phyloP scores from a whole-genome alignment of 2,888 invertebrate species.

The Boloria selene region DNA sequence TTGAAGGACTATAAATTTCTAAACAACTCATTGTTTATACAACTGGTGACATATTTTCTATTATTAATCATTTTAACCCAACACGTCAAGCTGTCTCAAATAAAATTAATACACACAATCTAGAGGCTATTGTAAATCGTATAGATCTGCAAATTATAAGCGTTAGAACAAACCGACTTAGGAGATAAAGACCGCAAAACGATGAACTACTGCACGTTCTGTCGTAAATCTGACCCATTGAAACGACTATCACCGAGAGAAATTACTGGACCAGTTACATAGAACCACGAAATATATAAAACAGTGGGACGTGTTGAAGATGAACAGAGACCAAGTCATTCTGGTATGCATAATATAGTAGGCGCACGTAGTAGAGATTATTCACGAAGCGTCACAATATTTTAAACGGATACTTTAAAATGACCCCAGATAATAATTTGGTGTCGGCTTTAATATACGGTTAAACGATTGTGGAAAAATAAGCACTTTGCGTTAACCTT shows the following conservation, averaged over 20 bases:
- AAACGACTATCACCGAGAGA: slow-evolving; percentile 72
- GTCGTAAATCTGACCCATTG: slow-evolving; percentile 70
- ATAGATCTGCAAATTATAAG: slow-evolving; percentile 58
- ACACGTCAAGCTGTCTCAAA: slow-evolving; percentile 37
- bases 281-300: slow-evolving; percentile 41
- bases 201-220: slow-evolving; percentile 59
- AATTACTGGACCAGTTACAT: slow-evolving; percentile 59
- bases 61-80: slow-evolving; percentile 36
- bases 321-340: slow-evolving; percentile 39
- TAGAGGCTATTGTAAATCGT: slow-evolving; percentile 59
- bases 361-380: slow-evolving; percentile 65
- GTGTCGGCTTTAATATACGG: slow-evolving; percentile 67
- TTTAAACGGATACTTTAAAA: slow-evolving; percentile 71
- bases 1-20: slow-evolving; percentile 30
- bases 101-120: slow-evolving; percentile 53
- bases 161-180: slow-evolving; percentile 50
- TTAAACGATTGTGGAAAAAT: slow-evolving; percentile 63
- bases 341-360: slow-evolving; percentile 48
- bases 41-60: slow-evolving; percentile 37
- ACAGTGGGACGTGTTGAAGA: slow-evolving; percentile 20
- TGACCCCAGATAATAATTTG: slow-evolving; percentile 68
- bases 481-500: slow-evolving; percentile 41
- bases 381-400: slow-evolving; percentile 73
- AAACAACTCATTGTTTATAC: slow-evolving; percentile 35
- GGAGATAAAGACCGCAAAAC: slow-evolving; percentile 62